Evolutionary conservation across 2,888 invertebrate genomes (phyloP).

Genomic region (Ferrisia virgata): DNA sequence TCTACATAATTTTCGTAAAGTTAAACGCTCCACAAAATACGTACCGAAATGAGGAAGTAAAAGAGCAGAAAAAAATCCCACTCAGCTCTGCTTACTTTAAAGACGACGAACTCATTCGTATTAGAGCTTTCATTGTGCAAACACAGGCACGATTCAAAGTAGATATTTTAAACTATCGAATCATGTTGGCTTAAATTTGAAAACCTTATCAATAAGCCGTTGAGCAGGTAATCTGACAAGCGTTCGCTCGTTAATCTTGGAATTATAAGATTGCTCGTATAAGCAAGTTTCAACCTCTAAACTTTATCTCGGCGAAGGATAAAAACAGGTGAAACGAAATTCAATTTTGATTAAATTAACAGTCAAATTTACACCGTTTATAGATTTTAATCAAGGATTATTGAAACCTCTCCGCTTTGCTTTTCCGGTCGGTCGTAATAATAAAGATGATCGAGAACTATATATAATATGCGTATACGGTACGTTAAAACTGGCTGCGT

Average conservation of each 20-base stretch:
- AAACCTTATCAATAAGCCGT: not conserved
- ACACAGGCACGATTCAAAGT: not conserved
- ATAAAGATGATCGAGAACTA: not conserved
- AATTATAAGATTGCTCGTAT: not conserved
- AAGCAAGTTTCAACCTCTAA: not conserved
- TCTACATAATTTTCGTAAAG: too few species aligned
- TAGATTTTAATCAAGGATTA: not conserved
- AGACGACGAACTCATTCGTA: not conserved
- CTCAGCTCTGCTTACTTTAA: too few species aligned
- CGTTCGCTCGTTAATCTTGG: conserved; percentile 23
- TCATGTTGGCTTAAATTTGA: not conserved
- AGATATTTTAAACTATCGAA: conserved; percentile 22
- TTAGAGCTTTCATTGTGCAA: not conserved
- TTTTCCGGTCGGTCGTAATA: too few species aligned
- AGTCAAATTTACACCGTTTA: not conserved
- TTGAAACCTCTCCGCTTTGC: not conserved
- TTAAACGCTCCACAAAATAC: too few species aligned
- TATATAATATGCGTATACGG: not conserved
- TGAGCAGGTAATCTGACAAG: conserved; percentile 4
- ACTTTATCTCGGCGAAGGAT: not conserved
- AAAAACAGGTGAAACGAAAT: not conserved
- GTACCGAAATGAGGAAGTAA: too few species aligned
- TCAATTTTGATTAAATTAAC: conserved; percentile 4
- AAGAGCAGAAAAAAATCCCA: too few species aligned
- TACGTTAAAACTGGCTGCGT: not conserved